Percentiles rank a stretch among this genome's conserved stretches.
Evolutionary conservation across 2,888 invertebrate species (phyloP).

Genomic region (Nomada hirtipes): DNA sequence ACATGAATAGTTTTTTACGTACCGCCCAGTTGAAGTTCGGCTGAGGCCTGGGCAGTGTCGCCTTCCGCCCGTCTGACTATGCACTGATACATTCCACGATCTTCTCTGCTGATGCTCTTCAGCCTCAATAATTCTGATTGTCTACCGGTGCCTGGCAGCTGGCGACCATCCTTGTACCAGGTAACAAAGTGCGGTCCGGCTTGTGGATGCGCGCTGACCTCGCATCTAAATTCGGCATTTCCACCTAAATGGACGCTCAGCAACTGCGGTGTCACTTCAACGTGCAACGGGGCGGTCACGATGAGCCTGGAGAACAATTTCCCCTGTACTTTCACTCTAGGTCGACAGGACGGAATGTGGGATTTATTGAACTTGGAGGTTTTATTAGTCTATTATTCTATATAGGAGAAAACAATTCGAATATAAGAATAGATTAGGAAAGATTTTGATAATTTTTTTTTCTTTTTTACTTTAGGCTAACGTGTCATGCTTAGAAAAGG

Average conservation of each 20-base stretch:
- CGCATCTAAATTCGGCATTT: constrained; percentile 88
- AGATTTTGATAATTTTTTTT: too few relatives aligned
- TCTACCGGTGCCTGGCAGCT: constrained; percentile 88
- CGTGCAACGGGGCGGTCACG: constrained; percentile 88
- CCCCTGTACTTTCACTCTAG: not conserved
- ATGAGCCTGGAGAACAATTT: constrained; percentile 83
- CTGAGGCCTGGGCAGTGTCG: constrained; percentile 91
- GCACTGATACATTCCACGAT: constrained; percentile 92
- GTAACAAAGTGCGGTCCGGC: constrained; percentile 86
- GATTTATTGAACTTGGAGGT: not conserved
- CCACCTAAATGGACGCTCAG: constrained; percentile 91
- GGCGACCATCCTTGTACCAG: constrained; percentile 89
- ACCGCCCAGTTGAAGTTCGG: constrained; percentile 91
- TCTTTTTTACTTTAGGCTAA: too few relatives aligned
- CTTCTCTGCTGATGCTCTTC: constrained; percentile 89
- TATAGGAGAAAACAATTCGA: too few relatives aligned
- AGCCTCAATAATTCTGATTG: constrained; percentile 88
- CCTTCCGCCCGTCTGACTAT: constrained; percentile 89
- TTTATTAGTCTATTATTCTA: too few relatives aligned
- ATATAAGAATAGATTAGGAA: too few relatives aligned
- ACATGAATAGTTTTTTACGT: constrained; percentile 27
- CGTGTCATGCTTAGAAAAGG: too few relatives aligned
- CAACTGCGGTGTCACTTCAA: constrained; percentile 88
- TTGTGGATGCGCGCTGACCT: constrained; percentile 83
- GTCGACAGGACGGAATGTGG: not conserved